Evolutionary conservation across 2,113 vertebrate genomes (phyloP).

Genomic region (Rhinichthys klamathensis): DNA sequence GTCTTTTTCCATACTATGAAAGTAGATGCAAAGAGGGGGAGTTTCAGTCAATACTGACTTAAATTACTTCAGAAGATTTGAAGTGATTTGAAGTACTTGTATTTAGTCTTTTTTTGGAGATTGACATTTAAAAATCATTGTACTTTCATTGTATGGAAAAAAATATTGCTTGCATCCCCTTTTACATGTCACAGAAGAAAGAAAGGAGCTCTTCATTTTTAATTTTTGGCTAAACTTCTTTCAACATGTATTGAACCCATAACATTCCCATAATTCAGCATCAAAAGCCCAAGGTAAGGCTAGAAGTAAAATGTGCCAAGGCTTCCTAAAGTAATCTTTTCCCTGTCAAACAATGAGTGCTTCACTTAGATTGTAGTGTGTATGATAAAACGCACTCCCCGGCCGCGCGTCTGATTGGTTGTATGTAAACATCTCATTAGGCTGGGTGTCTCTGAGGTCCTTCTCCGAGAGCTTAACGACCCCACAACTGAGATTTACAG

Average conservation of each 20-base stretch:
- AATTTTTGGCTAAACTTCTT: neutral
- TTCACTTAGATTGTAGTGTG: neutral
- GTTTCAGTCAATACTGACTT: neutral
- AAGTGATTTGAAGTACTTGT: neutral
- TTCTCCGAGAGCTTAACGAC: conserved; percentile 43
- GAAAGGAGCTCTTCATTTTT: neutral
- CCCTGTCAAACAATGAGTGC: neutral
- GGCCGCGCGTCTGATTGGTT: conserved; percentile 40
- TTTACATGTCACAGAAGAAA: neutral
- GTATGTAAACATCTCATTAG: conserved; percentile 57
- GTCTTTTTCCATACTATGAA: neutral
- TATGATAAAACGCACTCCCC: conserved; percentile 44
- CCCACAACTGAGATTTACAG: conserved; percentile 5
- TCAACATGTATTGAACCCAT: neutral
- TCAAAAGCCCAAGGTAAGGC: neutral
- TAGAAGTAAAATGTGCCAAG: neutral
- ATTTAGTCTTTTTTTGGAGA: neutral
- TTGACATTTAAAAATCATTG: too few species aligned
- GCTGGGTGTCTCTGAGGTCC: conserved; percentile 21
- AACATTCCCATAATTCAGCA: neutral
- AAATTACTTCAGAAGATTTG: neutral
- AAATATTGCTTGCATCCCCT: neutral
- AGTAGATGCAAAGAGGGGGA: neutral
- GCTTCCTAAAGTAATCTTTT: neutral
- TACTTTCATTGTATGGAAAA: neutral